Percentiles rank a stretch among this genome's conserved stretches.
Evolutionary conservation across 1,140 invertebrate species (phyloP).

Genomic region (Magallana ariakensis): DNA sequence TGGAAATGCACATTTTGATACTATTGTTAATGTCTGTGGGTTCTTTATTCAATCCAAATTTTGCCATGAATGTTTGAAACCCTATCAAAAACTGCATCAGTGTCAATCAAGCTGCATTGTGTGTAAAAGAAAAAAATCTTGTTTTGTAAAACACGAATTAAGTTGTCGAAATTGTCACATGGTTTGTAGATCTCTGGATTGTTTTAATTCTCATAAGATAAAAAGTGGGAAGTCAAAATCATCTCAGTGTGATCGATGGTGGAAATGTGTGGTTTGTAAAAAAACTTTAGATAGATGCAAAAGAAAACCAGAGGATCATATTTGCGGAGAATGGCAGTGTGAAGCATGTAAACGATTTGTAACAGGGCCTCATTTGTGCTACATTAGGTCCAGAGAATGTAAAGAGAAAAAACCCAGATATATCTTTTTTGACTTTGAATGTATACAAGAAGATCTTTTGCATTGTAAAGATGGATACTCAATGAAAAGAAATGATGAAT

Average conservation of each 20-base stretch:
- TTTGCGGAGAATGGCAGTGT: constrained; percentile 42
- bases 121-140: background rate
- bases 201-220: constrained; percentile 13
- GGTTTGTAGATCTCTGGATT: constrained; percentile 37
- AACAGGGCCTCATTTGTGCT: constrained; percentile 16
- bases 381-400: constrained; percentile 5
- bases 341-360: constrained; percentile 12
- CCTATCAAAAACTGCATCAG: constrained; percentile 40
- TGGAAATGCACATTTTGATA: constrained; percentile 19
- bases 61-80: constrained; percentile 45
- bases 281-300: constrained; percentile 34
- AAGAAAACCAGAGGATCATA: constrained; percentile 41
- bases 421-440: constrained; percentile 54
- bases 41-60: constrained; percentile 36
- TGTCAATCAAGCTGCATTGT: constrained; percentile 36
- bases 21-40: constrained; percentile 37
- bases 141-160: background rate
- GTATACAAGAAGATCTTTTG: constrained; percentile 3
- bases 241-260: constrained; percentile 43
- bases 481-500: background rate
- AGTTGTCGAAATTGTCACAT: constrained; percentile 43
- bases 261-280: constrained; percentile 34
- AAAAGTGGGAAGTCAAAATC: background rate
- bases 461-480: constrained; percentile 18
- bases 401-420: constrained; percentile 13